Conservation (phyloP, 1,140 invertebrate species). For the Ips typographus region DNA sequence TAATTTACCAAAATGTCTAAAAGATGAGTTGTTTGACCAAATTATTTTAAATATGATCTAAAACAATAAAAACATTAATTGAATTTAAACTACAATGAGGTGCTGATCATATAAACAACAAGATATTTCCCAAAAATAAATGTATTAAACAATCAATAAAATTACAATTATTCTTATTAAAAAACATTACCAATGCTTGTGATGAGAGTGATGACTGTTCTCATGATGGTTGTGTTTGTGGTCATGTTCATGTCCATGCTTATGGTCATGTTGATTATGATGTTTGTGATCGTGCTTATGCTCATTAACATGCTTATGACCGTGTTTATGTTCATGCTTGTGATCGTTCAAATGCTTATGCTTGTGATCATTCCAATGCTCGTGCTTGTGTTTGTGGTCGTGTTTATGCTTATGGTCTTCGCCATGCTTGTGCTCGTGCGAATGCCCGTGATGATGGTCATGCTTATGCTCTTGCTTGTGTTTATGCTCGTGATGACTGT, state of each 20-base stretch:
- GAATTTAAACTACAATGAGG: no score
- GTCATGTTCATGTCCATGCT: slow-evolving; percentile 15
- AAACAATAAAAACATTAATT: no score
- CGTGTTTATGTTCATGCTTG: slow-evolving; percentile 23
- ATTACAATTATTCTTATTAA: no score
- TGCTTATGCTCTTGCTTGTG: slow-evolving; percentile 21
- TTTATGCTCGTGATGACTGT: slow-evolving; percentile 22
- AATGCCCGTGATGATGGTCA: slow-evolving; percentile 23
- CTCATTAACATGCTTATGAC: slow-evolving; percentile 11
- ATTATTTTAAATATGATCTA: no score
- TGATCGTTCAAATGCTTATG: slow-evolving; percentile 33
- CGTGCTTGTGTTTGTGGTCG: slow-evolving; percentile 35
- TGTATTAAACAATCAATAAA: no score
- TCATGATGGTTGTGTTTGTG: slow-evolving; percentile 27
- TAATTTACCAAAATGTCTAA: no score
- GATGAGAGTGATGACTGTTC: slow-evolving; percentile 25
- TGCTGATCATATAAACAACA: no score
- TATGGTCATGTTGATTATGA: slow-evolving; percentile 19
- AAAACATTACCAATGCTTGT: slow-evolving; percentile 12
- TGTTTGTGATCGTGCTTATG: slow-evolving; percentile 28
- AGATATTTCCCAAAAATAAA: no score
- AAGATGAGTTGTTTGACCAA: no score
- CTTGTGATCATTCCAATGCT: slow-evolving; percentile 25
- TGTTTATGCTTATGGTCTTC: slow-evolving; percentile 30
- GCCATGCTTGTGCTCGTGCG: slow-evolving; percentile 30